Evolutionary conservation across 2,113 vertebrate genomes (phyloP).

Genomic region (Lagopus muta): DNA sequence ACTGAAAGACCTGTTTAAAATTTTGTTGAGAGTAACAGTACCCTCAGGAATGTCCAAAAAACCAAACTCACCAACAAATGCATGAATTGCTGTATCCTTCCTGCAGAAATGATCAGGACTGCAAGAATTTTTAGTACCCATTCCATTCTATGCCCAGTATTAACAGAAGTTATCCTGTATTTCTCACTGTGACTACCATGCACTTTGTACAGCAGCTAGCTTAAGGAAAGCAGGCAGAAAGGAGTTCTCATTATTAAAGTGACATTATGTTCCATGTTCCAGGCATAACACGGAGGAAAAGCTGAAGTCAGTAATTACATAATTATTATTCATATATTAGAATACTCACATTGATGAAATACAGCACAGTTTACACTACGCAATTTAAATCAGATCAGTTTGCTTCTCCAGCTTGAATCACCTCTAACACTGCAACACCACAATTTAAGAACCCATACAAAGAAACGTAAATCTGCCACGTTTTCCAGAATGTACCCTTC

Average conservation of each 20-base stretch:
- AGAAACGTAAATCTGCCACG: not conserved
- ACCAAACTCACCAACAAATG: constrained; percentile 11
- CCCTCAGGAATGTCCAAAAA: constrained; percentile 9
- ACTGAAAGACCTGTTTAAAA: constrained; percentile 75
- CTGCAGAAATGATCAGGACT: not conserved
- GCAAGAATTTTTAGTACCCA: not conserved
- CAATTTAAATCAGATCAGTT: not conserved
- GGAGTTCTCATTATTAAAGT: not conserved
- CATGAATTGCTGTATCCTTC: not conserved
- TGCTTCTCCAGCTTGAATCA: not conserved
- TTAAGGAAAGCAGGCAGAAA: not conserved
- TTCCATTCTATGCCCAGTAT: not conserved
- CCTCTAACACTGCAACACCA: not conserved
- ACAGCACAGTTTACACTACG: not conserved
- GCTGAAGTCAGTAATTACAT: not conserved
- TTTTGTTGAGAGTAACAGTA: constrained; percentile 61
- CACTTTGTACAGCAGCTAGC: not conserved
- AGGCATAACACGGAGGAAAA: not conserved
- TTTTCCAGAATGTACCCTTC: not conserved
- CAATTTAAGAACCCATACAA: not conserved
- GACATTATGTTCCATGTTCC: not conserved
- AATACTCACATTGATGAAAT: not conserved
- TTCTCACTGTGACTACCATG: not conserved
- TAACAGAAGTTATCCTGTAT: not conserved
- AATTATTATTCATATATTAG: not conserved